These are phyloP conservation scores for Ruditapes philippinarum DNA, from an alignment of 1,140 invertebrate genomes.

Conservation along the genomic window DNA sequence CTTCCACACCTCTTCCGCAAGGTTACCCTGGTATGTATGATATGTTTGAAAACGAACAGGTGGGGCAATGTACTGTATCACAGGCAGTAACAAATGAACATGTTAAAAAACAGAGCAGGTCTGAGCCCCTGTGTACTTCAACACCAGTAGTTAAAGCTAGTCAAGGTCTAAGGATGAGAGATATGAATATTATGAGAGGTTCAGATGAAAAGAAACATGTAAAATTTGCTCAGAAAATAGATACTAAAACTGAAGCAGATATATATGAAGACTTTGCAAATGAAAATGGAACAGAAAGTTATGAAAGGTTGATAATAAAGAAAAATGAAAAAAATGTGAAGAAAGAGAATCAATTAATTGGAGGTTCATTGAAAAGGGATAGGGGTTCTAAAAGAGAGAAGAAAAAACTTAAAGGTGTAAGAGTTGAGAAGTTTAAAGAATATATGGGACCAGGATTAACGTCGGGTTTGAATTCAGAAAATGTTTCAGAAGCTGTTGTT, in stretches of 20 bases:
- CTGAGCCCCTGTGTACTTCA: constrained; percentile 45
- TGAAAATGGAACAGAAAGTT: not conserved
- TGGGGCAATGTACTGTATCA: not conserved
- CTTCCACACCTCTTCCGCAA: constrained; percentile 20
- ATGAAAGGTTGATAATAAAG: not conserved
- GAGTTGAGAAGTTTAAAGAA: constrained; percentile 64
- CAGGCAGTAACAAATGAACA: not conserved
- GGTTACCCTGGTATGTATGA: not conserved
- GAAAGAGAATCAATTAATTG: not conserved
- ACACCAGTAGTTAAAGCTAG: constrained; percentile 36
- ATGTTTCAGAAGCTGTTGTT: not conserved
- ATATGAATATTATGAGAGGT: constrained; percentile 46
- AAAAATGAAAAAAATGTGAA: not conserved
- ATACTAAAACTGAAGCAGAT: not conserved
- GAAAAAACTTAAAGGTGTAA: constrained; percentile 54
- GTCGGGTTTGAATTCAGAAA: not conserved
- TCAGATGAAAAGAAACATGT: not conserved
- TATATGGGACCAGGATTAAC: constrained; percentile 63
- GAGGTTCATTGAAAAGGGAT: not conserved
- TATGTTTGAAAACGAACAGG: not conserved
- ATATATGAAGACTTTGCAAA: not conserved
- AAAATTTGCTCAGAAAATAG: constrained; percentile 4
- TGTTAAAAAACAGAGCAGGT: not conserved
- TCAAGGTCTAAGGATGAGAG: constrained; percentile 40
- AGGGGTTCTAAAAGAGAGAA: constrained; percentile 52